Percentiles rank a stretch among this genome's conserved stretches.
phyloP scores from a whole-genome alignment of 2,797 vertebrate species.

The Miichthys miiuy region DNA sequence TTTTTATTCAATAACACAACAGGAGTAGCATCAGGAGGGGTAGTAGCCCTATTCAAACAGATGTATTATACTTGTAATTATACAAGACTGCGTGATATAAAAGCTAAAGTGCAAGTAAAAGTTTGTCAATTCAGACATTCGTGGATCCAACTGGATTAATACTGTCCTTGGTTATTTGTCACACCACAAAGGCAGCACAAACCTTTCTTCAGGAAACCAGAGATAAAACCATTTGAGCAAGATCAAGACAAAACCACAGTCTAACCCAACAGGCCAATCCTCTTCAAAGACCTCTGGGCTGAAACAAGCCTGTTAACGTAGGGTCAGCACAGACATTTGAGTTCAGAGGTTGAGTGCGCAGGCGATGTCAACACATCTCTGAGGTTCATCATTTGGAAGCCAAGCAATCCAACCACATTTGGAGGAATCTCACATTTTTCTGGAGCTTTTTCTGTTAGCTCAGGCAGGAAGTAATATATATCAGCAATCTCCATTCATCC shows the following conservation, averaged over 20 bases:
- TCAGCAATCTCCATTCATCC: not conserved
- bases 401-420: not conserved
- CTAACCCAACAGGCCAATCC: not conserved
- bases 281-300: not conserved
- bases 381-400: constrained; percentile 14
- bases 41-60: not conserved
- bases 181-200: not conserved
- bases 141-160: constrained; percentile 1
- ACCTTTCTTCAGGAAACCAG: not conserved
- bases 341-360: constrained; percentile 20
- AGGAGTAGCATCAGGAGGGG: not conserved
- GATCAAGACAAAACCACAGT: not conserved
- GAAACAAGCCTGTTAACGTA: not conserved
- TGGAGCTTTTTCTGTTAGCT: not conserved
- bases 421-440: constrained; percentile 12
- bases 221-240: constrained; percentile 2
- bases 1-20: constrained; percentile 17
- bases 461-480: constrained; percentile 5
- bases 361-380: not conserved
- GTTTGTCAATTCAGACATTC: not conserved
- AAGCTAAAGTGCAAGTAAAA: constrained; percentile 19
- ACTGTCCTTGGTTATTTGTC: not conserved
- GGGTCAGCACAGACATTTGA: constrained; percentile 9
- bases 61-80: not conserved
- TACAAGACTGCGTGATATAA: not conserved